Percentiles rank a stretch among this genome's conserved stretches.
Conservation (phyloP, 1,140 invertebrate genomes). For the Agrypnia vestita region DNA sequence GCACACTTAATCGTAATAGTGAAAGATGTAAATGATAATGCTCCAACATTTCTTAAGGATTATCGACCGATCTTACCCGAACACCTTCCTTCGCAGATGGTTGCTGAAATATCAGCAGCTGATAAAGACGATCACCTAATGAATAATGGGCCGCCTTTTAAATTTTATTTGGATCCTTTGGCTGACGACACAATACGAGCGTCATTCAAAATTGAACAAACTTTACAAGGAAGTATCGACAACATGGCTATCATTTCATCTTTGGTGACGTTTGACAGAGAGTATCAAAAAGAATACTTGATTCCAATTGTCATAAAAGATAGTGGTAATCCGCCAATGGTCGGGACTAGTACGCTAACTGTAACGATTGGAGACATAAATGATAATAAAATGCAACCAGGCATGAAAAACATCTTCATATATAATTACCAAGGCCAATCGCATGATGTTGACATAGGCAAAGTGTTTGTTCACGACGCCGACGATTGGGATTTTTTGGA, state of each 20-base stretch:
- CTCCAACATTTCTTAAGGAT: conserved; percentile 73
- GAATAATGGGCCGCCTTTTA: conserved; percentile 79
- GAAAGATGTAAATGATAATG: conserved; percentile 81
- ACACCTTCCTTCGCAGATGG: conserved; percentile 75
- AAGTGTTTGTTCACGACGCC: conserved; percentile 80
- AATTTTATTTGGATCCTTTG: conserved; percentile 75
- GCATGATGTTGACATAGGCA: conserved; percentile 77
- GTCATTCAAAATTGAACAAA: conserved; percentile 77
- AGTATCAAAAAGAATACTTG: conserved; percentile 77
- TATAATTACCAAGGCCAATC: conserved; percentile 80
- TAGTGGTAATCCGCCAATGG: conserved; percentile 73
- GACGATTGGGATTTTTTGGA: conserved; percentile 84
- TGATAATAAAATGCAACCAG: conserved; percentile 81
- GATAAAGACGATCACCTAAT: conserved; percentile 78
- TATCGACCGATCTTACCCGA: conserved; percentile 79
- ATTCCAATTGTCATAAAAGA: conserved; percentile 78
- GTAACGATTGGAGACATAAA: conserved; percentile 82
- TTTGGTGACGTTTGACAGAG: conserved; percentile 78
- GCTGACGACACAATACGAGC: conserved; percentile 75
- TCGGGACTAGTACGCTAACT: conserved; percentile 78
- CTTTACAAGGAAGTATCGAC: conserved; percentile 75
- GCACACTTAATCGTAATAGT: conserved; percentile 79
- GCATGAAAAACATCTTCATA: conserved; percentile 79
- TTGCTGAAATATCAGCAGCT: conserved; percentile 76
- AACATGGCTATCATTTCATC: conserved; percentile 77